A percentile compares a stretch with the other conserved stretches of the same genome.
Conservation (phyloP, 2,797 vertebrate genomes). For the Manis javanica region DNA sequence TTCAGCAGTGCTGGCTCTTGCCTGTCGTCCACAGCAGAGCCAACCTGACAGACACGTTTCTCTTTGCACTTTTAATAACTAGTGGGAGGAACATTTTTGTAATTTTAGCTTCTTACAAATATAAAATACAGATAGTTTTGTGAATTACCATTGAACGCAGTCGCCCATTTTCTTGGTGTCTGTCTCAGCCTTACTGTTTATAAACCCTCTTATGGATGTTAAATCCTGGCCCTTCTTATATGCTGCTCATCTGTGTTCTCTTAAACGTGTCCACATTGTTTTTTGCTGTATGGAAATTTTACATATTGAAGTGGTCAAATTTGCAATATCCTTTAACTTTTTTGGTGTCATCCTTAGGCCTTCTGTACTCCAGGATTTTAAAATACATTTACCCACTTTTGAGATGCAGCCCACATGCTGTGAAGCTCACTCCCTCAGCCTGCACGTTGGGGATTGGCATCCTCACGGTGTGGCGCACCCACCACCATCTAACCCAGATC, state of each 20-base stretch:
- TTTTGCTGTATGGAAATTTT: neutral
- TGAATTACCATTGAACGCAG: neutral
- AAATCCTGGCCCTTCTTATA: neutral
- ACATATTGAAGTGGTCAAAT: neutral
- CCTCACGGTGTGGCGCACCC: neutral
- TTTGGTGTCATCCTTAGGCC: neutral
- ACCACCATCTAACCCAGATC: too few relatives aligned
- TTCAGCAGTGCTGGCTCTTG: neutral
- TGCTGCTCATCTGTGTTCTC: neutral
- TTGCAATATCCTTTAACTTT: neutral
- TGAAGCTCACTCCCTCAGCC: neutral
- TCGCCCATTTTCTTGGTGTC: neutral
- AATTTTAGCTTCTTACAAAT: too few relatives aligned
- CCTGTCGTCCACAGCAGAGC: neutral
- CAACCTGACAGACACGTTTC: neutral
- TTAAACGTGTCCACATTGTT: neutral
- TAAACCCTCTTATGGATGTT: neutral
- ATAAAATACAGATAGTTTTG: neutral
- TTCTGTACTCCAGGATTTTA: neutral
- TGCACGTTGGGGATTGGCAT: rapidly evolving
- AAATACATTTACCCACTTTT: neutral
- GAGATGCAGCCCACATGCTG: neutral
- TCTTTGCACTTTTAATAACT: neutral
- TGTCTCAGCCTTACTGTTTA: neutral
- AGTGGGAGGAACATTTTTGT: neutral